These are phyloP conservation scores for Callaeas wilsoni DNA, from an alignment of 2,113 vertebrate species.

Conservation along the genomic window DNA sequence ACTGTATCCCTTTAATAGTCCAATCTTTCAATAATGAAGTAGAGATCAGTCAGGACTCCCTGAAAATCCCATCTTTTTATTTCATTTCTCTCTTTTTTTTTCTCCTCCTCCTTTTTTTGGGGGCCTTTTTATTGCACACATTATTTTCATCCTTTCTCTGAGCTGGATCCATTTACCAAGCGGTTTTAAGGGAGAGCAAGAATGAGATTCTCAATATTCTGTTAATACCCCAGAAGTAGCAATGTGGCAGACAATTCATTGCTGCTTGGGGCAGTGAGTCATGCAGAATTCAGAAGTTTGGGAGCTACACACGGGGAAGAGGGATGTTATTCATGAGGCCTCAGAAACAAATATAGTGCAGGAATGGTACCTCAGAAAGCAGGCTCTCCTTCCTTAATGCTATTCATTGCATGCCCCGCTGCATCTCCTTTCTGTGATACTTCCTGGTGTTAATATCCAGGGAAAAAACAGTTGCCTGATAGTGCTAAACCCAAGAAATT, in stretches of 20 bases:
- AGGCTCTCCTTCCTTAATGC: not conserved
- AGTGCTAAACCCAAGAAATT: not conserved
- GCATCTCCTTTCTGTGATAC: not conserved
- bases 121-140: slow-evolving; percentile 12
- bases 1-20: slow-evolving; percentile 67
- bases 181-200: slow-evolving; percentile 37
- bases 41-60: slow-evolving; percentile 60
- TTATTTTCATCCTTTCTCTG: slow-evolving; percentile 40
- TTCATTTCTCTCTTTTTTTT: not conserved
- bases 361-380: not conserved
- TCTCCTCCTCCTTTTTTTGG: not conserved
- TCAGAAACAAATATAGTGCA: not conserved
- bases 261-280: slow-evolving; percentile 32
- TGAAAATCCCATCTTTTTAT: slow-evolving; percentile 57
- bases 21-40: slow-evolving; percentile 72
- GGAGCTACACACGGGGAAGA: not conserved
- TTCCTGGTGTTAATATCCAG: not conserved
- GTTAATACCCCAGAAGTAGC: slow-evolving; percentile 33
- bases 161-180: slow-evolving; percentile 37
- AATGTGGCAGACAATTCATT: slow-evolving; percentile 39
- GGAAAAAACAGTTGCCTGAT: not conserved
- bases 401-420: not conserved
- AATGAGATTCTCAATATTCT: slow-evolving; percentile 51
- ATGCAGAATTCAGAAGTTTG: not conserved
- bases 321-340: not conserved